phyloP scores from a whole-genome alignment of 2,888 invertebrate species.

The Drosophila ochracea region DNA sequence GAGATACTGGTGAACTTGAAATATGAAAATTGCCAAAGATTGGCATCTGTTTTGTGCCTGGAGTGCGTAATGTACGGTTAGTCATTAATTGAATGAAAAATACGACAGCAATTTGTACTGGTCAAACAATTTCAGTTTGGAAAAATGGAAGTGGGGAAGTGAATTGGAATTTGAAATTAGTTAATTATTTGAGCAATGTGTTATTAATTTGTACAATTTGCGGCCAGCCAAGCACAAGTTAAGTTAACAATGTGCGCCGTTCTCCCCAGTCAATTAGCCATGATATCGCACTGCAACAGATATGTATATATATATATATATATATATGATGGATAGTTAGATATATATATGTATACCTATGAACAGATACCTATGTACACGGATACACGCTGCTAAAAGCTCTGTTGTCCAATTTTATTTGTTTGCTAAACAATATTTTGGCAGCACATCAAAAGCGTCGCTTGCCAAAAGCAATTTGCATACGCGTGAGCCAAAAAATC shows the following conservation, averaged over 20 bases:
- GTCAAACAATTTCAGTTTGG: slow-evolving; percentile 20
- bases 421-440: slow-evolving; percentile 80
- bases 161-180: slow-evolving; percentile 34
- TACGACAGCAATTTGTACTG: slow-evolving; percentile 18
- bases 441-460: slow-evolving; percentile 71
- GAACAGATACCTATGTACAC: background rate
- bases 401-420: slow-evolving; percentile 61
- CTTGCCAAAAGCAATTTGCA: slow-evolving; percentile 76
- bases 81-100: slow-evolving; percentile 34
- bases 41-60: slow-evolving; percentile 10
- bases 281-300: slow-evolving; percentile 36
- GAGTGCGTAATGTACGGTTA: slow-evolving; percentile 17
- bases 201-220: slow-evolving; percentile 74
- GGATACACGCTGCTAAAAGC: slow-evolving; percentile 52
- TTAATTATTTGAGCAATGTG: slow-evolving; percentile 62
- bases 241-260: slow-evolving; percentile 19
- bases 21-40: slow-evolving; percentile 51
- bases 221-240: slow-evolving; percentile 56
- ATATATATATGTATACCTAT: slow-evolving; percentile 2
- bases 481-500: slow-evolving; percentile 55
- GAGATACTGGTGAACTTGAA: slow-evolving; percentile 48
- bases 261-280: slow-evolving; percentile 33
- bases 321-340: slow-evolving; percentile 4
- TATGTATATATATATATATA: slow-evolving; percentile 16
- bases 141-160: background rate